Evolutionary conservation across 2,888 invertebrate genomes (phyloP).

Genomic region (Leucoma salicis): DNA sequence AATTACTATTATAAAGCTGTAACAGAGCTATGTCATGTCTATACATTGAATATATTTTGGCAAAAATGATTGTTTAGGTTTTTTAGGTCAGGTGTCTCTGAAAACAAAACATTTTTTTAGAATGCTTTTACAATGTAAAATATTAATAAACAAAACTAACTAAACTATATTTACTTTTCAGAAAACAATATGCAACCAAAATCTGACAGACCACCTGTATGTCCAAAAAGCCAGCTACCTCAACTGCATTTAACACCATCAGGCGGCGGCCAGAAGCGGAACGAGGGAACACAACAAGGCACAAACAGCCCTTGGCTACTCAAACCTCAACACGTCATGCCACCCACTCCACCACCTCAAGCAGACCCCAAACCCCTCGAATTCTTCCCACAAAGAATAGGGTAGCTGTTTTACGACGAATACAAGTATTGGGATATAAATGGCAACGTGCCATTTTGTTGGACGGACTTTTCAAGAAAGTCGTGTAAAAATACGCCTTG

Average conservation of each 20-base stretch:
- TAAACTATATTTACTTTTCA: slow-evolving; percentile 43
- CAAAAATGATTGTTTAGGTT: no score
- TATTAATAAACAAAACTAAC: no score
- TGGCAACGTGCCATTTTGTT: slow-evolving; percentile 73
- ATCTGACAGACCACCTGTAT: slow-evolving; percentile 62
- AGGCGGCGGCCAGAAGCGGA: slow-evolving; percentile 48
- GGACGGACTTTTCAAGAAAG: slow-evolving; percentile 57
- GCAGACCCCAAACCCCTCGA: slow-evolving; percentile 53
- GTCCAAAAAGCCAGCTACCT: slow-evolving; percentile 58
- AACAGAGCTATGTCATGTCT: no score
- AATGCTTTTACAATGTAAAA: no score
- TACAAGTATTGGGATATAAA: slow-evolving; percentile 49
- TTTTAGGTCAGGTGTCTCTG: no score
- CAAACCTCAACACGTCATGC: slow-evolving; percentile 71
- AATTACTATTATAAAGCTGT: no score
- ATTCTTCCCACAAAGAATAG: slow-evolving; percentile 69
- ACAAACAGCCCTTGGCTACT: slow-evolving; percentile 60
- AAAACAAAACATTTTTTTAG: no score
- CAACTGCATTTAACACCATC: slow-evolving; percentile 67
- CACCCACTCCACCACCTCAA: slow-evolving; percentile 71
- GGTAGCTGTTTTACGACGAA: slow-evolving; percentile 50
- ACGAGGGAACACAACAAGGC: slow-evolving; percentile 47
- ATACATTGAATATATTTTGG: no score
- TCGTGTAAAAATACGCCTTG: slow-evolving; percentile 66
- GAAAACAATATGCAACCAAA: slow-evolving; percentile 68